Evolutionary conservation across 92 coral and sea anemone species (phyloP).

Genomic region (Palythoa grandiflora): DNA sequence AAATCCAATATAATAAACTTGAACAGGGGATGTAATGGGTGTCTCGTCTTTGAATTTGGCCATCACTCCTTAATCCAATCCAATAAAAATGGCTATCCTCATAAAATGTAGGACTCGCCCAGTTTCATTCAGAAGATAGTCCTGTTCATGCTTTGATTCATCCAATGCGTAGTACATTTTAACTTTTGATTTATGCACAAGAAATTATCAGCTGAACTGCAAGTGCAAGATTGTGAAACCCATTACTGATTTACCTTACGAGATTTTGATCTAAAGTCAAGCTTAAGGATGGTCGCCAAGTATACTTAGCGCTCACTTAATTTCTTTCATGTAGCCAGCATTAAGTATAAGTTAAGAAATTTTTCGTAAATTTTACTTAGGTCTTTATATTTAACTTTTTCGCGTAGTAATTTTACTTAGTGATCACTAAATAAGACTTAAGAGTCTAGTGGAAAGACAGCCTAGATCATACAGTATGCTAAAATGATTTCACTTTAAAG

Average conservation of each 20-base stretch:
- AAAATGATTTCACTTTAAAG: too few species aligned
- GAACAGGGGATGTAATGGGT: conserved; percentile 26
- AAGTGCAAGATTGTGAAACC: too few species aligned
- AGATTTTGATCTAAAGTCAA: too few species aligned
- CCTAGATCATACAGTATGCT: too few species aligned
- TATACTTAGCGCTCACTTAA: too few species aligned
- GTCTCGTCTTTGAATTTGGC: conserved; percentile 30
- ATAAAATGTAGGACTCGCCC: conserved; percentile 15
- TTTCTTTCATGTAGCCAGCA: background rate
- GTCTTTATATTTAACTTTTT: too few species aligned
- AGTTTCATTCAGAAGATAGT: conserved; percentile 24
- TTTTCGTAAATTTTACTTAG: too few species aligned
- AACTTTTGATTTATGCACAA: conserved; percentile 8
- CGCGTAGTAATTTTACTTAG: too few species aligned
- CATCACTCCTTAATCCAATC: background rate
- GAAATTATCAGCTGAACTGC: background rate
- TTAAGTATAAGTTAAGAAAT: background rate
- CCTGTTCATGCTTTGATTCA: background rate
- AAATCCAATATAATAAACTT: background rate
- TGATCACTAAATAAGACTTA: too few species aligned
- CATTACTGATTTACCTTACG: too few species aligned
- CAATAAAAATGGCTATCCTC: conserved; percentile 23
- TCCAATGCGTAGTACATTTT: conserved; percentile 33
- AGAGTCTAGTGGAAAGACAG: too few species aligned
- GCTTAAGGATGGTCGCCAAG: too few species aligned